Evolutionary conservation across 2,113 vertebrate genomes (phyloP).

Genomic region (Neolamprologus ventralis): DNA sequence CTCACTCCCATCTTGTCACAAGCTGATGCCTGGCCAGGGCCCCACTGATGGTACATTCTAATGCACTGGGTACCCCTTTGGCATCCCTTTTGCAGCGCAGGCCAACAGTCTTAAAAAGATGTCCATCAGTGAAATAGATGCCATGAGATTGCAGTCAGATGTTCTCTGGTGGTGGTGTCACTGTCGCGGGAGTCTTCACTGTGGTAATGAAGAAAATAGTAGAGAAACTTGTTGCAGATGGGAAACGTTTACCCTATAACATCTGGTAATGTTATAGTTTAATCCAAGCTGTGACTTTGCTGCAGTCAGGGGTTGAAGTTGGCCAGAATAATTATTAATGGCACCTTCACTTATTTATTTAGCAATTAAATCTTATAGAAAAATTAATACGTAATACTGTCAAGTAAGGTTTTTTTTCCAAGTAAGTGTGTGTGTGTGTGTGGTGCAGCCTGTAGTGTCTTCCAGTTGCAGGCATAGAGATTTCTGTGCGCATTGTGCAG

Average conservation of each 20-base stretch:
- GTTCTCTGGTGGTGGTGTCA: neutral
- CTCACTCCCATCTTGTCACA: neutral
- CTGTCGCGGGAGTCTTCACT: neutral
- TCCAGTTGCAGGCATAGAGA: neutral
- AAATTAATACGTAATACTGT: neutral
- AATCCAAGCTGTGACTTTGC: neutral
- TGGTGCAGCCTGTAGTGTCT: neutral
- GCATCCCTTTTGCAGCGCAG: neutral
- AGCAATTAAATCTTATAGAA: neutral
- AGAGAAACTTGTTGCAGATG: neutral
- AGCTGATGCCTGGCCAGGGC: neutral
- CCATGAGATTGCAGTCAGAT: neutral
- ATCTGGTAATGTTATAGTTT: neutral
- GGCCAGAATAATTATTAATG: neutral
- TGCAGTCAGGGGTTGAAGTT: rapidly evolving
- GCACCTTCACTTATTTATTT: neutral
- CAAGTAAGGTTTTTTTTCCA: neutral
- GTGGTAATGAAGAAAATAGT: neutral
- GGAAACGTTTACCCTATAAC: neutral
- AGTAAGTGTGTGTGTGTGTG: neutral
- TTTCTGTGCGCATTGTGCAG: rapidly evolving
- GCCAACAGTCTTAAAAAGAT: neutral
- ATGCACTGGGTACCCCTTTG: neutral
- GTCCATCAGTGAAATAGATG: neutral
- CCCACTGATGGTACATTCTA: neutral